A percentile compares a stretch with the other conserved stretches of the same genome.
Conservation (phyloP, 1,140 invertebrate genomes). For the Ephestia elutella region DNA sequence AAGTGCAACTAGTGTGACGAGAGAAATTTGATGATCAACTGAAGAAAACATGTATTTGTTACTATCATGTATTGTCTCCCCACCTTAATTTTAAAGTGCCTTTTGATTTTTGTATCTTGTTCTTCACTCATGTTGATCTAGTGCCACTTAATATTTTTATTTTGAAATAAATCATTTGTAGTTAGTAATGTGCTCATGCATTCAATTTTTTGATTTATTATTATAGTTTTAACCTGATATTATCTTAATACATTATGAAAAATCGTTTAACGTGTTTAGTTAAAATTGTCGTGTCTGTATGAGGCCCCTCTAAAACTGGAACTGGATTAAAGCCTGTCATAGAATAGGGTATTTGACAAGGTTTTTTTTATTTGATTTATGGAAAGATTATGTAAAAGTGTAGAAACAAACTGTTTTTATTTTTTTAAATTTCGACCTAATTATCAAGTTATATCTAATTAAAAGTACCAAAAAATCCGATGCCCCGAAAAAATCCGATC, state of each 20-base stretch:
- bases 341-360: no score
- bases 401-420: no score
- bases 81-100: slow-evolving; percentile 44
- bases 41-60: slow-evolving; percentile 31
- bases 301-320: slow-evolving; percentile 38
- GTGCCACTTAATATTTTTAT: slow-evolving; percentile 33
- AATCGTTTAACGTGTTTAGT: slow-evolving; percentile 37
- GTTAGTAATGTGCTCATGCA: slow-evolving; percentile 47
- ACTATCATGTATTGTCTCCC: slow-evolving; percentile 28
- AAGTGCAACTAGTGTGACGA: slow-evolving; percentile 69
- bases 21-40: slow-evolving; percentile 51
- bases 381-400: no score
- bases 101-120: slow-evolving; percentile 29
- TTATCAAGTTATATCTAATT: no score
- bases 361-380: no score
- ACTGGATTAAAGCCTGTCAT: slow-evolving; percentile 62
- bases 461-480: no score
- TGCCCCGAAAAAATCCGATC: no score
- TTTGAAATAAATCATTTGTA: slow-evolving; percentile 33
- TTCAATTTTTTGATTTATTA: slow-evolving; percentile 40
- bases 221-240: slow-evolving; percentile 41
- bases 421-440: no score
- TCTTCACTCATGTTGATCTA: slow-evolving; percentile 28
- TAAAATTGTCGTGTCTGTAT: slow-evolving; percentile 45
- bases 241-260: slow-evolving; percentile 18